Percentiles rank a stretch among this genome's conserved stretches.
Conservation (phyloP, 2,888 invertebrate species). For the Pammene fasciana region DNA sequence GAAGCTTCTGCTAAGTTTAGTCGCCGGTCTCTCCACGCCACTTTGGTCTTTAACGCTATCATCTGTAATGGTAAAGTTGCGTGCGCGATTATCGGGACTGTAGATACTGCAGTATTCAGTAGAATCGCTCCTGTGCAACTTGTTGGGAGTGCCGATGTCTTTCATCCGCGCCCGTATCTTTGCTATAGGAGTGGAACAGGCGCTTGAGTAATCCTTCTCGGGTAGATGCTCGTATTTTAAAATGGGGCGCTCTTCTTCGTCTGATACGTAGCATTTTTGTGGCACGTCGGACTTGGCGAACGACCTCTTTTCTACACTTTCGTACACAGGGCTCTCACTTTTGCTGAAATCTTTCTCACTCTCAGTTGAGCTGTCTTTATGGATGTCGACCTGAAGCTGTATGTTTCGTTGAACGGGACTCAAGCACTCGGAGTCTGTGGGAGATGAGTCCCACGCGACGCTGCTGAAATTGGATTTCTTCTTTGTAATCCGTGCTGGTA, state of each 20-base stretch:
- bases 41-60: conserved; percentile 58
- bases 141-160: conserved; percentile 67
- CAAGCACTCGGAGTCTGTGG: conserved; percentile 69
- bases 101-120: conserved; percentile 79
- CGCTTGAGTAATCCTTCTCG: conserved; percentile 67
- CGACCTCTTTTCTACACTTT: conserved; percentile 58
- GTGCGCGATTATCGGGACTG: conserved; percentile 67
- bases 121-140: conserved; percentile 74
- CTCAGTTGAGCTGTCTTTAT: conserved; percentile 62
- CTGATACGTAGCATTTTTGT: conserved; percentile 62
- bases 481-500: conserved; percentile 65
- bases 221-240: conserved; percentile 59
- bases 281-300: conserved; percentile 51
- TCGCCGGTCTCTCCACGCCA: conserved; percentile 54
- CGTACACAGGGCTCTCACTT: conserved; percentile 66
- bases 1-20: conserved; percentile 74
- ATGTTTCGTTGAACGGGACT: conserved; percentile 58
- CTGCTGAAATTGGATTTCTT: conserved; percentile 64
- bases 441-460: conserved; percentile 65
- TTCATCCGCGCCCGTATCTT: conserved; percentile 67
- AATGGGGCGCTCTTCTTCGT: conserved; percentile 56
- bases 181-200: conserved; percentile 73
- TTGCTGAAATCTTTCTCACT: conserved; percentile 65
- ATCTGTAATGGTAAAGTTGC: conserved; percentile 56
- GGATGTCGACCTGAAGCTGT: conserved; percentile 63